Conservation (phyloP, 2,888 invertebrate genomes). For the Athetis lepigone region DNA sequence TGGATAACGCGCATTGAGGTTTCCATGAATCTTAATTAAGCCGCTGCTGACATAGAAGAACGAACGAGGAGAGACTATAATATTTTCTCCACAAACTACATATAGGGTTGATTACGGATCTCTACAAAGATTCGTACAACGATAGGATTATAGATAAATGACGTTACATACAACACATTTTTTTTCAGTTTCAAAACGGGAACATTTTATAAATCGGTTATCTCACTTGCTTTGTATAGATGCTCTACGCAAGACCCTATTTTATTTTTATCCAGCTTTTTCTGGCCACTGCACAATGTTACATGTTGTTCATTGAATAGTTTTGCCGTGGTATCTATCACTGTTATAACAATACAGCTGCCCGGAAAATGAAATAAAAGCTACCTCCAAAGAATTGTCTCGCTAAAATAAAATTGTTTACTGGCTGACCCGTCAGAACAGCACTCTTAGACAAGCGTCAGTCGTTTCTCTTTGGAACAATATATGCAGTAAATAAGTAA, state of each 20-base stretch:
- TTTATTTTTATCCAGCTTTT: conserved; percentile 23
- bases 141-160: background rate
- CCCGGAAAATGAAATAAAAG: background rate
- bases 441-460: too few relatives aligned
- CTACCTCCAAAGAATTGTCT: background rate
- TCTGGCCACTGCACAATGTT: conserved; percentile 8
- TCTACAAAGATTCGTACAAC: too few relatives aligned
- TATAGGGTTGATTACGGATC: too few relatives aligned
- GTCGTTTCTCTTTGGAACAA: too few relatives aligned
- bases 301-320: conserved; percentile 14
- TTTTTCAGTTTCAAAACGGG: conserved; percentile 18
- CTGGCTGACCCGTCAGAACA: too few relatives aligned
- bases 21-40: too few relatives aligned
- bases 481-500: too few relatives aligned
- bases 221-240: conserved; percentile 33
- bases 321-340: conserved; percentile 9
- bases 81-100: too few relatives aligned
- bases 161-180: background rate
- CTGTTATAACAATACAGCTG: background rate
- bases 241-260: conserved; percentile 10
- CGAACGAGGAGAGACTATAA: too few relatives aligned
- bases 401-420: background rate
- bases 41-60: too few relatives aligned
- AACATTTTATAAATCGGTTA: conserved; percentile 8
- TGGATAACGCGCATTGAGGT: too few relatives aligned